A percentile compares a stretch with the other conserved stretches of the same genome.
phyloP scores from a whole-genome alignment of 2,888 invertebrate species.

The Apodemia mormo region DNA sequence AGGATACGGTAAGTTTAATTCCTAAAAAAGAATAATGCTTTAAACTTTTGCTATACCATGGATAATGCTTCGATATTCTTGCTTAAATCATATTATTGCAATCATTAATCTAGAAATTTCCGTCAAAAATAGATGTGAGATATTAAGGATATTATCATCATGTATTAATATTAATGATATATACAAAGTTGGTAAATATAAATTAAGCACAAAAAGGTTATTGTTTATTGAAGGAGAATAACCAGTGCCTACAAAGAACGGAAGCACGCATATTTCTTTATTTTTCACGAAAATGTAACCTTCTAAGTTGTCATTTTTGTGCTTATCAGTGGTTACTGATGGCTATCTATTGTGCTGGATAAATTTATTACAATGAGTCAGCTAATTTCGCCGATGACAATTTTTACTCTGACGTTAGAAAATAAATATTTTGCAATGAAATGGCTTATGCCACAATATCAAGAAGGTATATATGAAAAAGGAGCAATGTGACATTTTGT shows the following conservation, averaged over 20 bases:
- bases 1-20: conserved; percentile 85
- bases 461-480: background rate
- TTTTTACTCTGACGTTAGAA: too few relatives aligned
- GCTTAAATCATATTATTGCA: background rate
- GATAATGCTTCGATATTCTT: background rate
- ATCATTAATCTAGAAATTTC: background rate
- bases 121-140: too few relatives aligned
- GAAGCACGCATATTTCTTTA: background rate
- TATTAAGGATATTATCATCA: too few relatives aligned
- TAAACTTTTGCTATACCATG: conserved; percentile 1
- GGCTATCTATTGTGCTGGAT: too few relatives aligned
- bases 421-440: background rate
- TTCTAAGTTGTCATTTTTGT: background rate
- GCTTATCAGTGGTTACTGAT: background rate
- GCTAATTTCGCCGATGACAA: too few relatives aligned
- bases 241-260: too few relatives aligned
- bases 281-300: background rate
- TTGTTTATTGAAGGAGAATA: background rate
- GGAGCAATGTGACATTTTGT: too few relatives aligned
- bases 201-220: background rate
- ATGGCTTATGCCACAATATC: background rate
- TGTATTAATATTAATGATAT: background rate
- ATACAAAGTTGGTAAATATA: background rate
- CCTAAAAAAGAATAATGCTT: background rate
- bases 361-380: too few relatives aligned